Evolutionary conservation across 2,888 invertebrate species (phyloP), one percentile per base, ranked within the genome.

Genomic region (Eupsilia transversa): DNA sequence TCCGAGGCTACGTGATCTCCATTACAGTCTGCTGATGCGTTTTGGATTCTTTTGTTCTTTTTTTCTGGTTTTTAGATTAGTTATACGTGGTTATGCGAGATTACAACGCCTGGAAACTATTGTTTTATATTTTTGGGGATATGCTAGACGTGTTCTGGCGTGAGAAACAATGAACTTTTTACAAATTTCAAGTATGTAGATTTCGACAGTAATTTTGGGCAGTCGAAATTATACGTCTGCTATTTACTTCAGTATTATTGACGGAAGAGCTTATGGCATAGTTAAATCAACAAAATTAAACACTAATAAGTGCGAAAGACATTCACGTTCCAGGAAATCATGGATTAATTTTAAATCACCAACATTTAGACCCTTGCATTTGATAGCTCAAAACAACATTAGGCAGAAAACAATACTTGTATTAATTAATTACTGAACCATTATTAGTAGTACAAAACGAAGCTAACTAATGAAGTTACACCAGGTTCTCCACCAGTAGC

Each of bases 1-100:
- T 93, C 93, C 89, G 90, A 90, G 84, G 88, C 91, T 95, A 95
- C 96, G 96, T 96, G 96, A 95, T 96, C 94, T 94, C 96, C 95
- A 96, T 96, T 96, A 96, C 93, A 91, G 91, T 89, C 87, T 89
- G 91, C 92, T 93, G 93, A 94, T 94, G 93, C 92, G 92, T 94
- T 93, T 94, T 93, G 93, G 90, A 92, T 92, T 93, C 94, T 93
- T 94, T 94, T 94, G 93, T 94, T 91, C 90, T 88, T 92, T 86
- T 74, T 92, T 93, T 90, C 88, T 92, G 92, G 91, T 92, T 93
- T 93, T 92, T 90, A 90, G 89, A 92, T 92, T 93, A 91, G 91
- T 92, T 90, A 89, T 90, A 89, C 91, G 93, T 91, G 93, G 93
- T 94, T 91, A 90, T 86, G 88, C 84, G 68, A 86, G 87, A 90